A percentile compares a stretch with the other conserved stretches of the same genome.
phyloP scores from a whole-genome alignment of 2,888 invertebrate species.

The Electrophaes corylata region DNA sequence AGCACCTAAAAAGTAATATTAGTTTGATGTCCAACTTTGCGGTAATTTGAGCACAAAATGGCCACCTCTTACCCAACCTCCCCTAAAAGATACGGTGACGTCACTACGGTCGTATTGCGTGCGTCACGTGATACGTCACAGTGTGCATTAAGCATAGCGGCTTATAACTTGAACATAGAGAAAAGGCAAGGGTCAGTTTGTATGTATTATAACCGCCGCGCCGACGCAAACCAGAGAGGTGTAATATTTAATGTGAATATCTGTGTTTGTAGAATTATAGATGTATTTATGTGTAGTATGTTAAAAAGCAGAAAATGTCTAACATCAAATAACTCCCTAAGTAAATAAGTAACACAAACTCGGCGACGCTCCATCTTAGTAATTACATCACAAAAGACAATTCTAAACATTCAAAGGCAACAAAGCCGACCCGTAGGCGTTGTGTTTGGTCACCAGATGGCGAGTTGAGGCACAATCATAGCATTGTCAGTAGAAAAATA shows the following conservation, averaged over 20 bases:
- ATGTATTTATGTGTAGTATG: too few species aligned
- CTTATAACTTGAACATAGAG: neutral
- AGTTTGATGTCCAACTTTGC: neutral
- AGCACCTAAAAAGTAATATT: too few species aligned
- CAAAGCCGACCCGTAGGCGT: slow-evolving; percentile 45
- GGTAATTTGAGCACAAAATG: neutral
- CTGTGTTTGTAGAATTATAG: too few species aligned
- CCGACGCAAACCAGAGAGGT: too few species aligned
- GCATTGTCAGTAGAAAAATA: neutral
- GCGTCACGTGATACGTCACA: slow-evolving; percentile 5
- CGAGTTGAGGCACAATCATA: neutral
- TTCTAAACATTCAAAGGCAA: slow-evolving; percentile 16
- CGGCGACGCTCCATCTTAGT: slow-evolving; percentile 4
- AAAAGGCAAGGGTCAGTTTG: neutral
- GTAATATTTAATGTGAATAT: too few species aligned
- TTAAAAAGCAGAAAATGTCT: neutral
- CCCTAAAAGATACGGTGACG: neutral
- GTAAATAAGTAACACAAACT: slow-evolving; percentile 2
- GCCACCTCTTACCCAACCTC: neutral
- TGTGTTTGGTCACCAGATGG: slow-evolving; percentile 57
- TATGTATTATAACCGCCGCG: too few species aligned
- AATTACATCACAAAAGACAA: slow-evolving; percentile 23
- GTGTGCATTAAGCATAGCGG: neutral
- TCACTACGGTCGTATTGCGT: neutral
- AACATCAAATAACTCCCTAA: neutral